Conservation (phyloP, 2,797 vertebrate genomes). For the Valencia hispanica region DNA sequence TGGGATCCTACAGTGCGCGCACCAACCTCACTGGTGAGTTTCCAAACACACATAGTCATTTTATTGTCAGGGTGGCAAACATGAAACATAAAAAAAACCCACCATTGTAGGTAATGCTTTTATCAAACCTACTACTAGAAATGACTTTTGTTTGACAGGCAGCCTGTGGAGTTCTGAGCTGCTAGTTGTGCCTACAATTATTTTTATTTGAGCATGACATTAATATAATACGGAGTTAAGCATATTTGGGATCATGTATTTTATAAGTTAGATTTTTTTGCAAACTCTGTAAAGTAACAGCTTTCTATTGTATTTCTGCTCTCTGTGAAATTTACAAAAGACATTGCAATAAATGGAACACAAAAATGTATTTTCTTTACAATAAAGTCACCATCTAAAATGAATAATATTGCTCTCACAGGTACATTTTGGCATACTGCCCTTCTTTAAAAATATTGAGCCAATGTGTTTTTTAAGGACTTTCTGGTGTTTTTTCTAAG, state of each 20-base stretch:
- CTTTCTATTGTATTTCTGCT: not conserved
- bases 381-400: not conserved
- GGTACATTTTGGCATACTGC: not conserved
- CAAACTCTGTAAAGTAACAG: not conserved
- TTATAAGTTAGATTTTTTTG: not conserved
- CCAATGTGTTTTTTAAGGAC: not conserved
- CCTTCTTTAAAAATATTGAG: not conserved
- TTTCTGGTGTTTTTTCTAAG: not conserved
- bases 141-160: not conserved
- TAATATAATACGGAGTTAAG: not conserved
- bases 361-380: not conserved
- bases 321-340: not conserved
- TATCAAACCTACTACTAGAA: not conserved
- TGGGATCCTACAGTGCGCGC: conserved; percentile 87
- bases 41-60: not conserved
- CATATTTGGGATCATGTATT: not conserved
- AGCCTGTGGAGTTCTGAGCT: not conserved
- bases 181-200: not conserved
- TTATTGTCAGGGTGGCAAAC: not conserved
- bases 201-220: not conserved
- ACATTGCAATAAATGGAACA: not conserved
- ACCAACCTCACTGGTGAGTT: conserved; percentile 87
- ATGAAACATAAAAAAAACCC: not conserved
- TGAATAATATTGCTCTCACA: not conserved
- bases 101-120: not conserved